Base-by-base conservation (phyloP, 2,113 vertebrate genomes). In the Mobula hypostoma region DNA sequence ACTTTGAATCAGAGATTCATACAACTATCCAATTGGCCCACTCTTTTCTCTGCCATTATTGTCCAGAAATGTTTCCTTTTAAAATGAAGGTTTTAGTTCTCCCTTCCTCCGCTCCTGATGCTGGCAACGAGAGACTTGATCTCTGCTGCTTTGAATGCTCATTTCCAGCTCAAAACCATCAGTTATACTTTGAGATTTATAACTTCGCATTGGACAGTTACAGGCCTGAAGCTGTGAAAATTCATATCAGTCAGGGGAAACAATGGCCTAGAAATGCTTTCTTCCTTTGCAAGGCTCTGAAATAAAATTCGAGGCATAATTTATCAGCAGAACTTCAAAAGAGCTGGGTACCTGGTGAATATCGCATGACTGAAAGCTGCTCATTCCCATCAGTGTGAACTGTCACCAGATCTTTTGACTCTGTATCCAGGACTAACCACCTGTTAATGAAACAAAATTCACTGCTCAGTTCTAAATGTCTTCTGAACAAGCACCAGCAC, bases 341-440 rank as follows among this genome's bases (percentile, higher is more conserved):
- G 66, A 24, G n/a, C 17, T 36, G 40, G 19, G 12, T 93, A 99
- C 99, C 99, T 97, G 98, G 98, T 7, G 98, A 98, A 94, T 98
- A 99, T 94, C 97, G 97, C 97, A 99, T 98, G 56, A 98, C 98
- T 0, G 99, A 99, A 95, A 99, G 98, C 96, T 99, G 99, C 78
- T 99, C 99, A 0, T 98, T 99, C 63, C 99, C 99, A 95, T 99
- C 99, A 87, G 99, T 99, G 97, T 99, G 99, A 92, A 99, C 97
- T 0, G 98, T 98, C 95, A 99, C 98, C 95, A 99, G 95, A 96
- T 99, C 99, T 96, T 99, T 99, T 8, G 98, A 98, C 95, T 99
- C 98, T 0, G 99, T 98, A 96, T 99, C 99, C 95, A 99, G 97
- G 90, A 99, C 99, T 96, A 99, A 97, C 99, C 99, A 99, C 97